Percentiles rank a stretch among this genome's conserved stretches.
Conservation (phyloP, 2,797 vertebrate genomes). For the Manis javanica region DNA sequence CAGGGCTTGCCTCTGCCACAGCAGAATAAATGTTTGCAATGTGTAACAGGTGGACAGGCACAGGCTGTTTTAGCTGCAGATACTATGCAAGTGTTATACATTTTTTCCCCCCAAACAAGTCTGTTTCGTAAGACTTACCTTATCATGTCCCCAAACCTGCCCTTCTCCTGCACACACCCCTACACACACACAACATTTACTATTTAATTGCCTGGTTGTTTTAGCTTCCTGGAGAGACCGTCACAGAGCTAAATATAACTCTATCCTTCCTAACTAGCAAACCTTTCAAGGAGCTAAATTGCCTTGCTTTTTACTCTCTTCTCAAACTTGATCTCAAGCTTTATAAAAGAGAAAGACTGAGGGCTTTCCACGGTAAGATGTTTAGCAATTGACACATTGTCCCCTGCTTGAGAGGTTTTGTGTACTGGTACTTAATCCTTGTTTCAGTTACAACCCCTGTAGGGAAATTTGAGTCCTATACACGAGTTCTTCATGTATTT, state of each 20-base stretch:
- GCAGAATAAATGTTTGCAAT: neutral
- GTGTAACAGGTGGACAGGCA: neutral
- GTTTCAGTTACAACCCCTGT: conserved; percentile 64
- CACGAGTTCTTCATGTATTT: conserved; percentile 80
- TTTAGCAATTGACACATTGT: neutral
- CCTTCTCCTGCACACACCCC: neutral
- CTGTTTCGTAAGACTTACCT: neutral
- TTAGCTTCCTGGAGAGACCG: neutral
- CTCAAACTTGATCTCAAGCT: conserved; percentile 54
- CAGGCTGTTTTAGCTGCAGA: neutral
- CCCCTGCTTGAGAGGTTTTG: conserved; percentile 50
- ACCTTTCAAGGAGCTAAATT: conserved; percentile 52
- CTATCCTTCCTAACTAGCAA: neutral
- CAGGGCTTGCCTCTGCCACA: neutral
- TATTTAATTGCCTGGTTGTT: conserved; percentile 30
- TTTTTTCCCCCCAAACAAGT: neutral
- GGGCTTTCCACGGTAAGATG: neutral
- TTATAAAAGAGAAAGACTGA: neutral
- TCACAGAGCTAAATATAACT: conserved; percentile 22
- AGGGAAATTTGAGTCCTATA: conserved; percentile 80
- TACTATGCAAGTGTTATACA: neutral
- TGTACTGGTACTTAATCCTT: conserved; percentile 77
- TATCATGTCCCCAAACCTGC: neutral
- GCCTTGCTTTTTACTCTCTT: conserved; percentile 18
- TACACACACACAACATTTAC: neutral